Percentiles rank a stretch among this genome's conserved stretches.
Conservation (phyloP, 2,113 vertebrate genomes). For the Fregata magnificens region DNA sequence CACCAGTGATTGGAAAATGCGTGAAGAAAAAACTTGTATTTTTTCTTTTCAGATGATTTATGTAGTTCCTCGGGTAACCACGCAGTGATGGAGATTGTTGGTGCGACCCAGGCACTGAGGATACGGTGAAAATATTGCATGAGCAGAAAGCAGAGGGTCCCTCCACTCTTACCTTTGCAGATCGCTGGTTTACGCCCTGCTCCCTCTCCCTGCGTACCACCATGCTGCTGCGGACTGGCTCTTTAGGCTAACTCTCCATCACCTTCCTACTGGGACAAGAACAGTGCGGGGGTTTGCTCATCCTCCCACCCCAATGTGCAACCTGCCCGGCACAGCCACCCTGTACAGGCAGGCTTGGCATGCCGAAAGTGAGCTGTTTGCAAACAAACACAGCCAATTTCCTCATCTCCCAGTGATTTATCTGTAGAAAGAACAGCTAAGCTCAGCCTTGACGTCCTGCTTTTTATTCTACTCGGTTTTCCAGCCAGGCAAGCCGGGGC, state of each 20-base stretch:
- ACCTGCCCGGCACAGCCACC: fast-evolving
- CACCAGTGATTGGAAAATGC: no score
- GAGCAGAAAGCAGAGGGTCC: background rate
- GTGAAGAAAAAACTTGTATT: background rate
- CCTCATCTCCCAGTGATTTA: background rate
- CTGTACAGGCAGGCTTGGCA: background rate
- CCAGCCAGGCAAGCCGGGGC: background rate
- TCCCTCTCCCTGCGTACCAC: background rate
- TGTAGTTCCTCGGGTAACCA: background rate
- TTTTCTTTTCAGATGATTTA: background rate
- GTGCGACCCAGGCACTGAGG: background rate
- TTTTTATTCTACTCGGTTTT: background rate
- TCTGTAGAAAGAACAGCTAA: background rate
- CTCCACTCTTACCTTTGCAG: background rate
- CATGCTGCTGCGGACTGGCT: fast-evolving
- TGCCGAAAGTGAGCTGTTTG: fast-evolving
- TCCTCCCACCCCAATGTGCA: fast-evolving
- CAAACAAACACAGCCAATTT: background rate
- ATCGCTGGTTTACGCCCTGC: fast-evolving
- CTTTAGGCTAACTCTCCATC: background rate
- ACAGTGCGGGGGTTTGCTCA: background rate
- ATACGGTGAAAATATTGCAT: background rate
- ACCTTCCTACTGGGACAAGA: background rate
- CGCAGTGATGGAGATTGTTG: background rate
- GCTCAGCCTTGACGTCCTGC: background rate